A percentile compares a stretch with the other conserved stretches of the same genome.
phyloP scores from a whole-genome alignment of 2,113 vertebrate genomes.

The Andinoacara biseriatus region DNA sequence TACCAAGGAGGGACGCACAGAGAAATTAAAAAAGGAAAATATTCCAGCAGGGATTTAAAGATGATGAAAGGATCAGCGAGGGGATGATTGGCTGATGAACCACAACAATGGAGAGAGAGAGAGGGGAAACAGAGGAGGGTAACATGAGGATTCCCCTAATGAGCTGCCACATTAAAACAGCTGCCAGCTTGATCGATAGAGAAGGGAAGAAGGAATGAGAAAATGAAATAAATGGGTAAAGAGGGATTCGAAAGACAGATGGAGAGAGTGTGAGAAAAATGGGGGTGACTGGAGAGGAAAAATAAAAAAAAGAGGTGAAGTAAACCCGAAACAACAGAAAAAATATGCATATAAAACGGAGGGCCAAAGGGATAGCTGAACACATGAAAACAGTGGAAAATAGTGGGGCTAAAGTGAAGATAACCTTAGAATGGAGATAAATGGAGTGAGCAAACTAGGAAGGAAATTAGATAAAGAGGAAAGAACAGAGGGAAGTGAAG shows the following conservation, averaged over 20 bases:
- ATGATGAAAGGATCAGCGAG: conserved; percentile 38
- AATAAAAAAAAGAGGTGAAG: conserved; percentile 1
- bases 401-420: not conserved
- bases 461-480: not conserved
- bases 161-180: conserved; percentile 35
- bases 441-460: not conserved
- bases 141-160: conserved; percentile 29
- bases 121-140: not conserved
- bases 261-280: not conserved
- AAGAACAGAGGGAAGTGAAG: not conserved
- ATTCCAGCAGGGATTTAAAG: conserved; percentile 7
- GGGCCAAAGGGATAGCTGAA: not conserved
- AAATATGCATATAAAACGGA: not conserved
- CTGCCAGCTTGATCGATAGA: conserved; percentile 35
- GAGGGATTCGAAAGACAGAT: not conserved
- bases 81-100: conserved; percentile 25
- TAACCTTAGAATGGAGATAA: not conserved
- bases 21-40: conserved; percentile 19
- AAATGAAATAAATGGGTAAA: conserved; percentile 8
- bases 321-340: not conserved
- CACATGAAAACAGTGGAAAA: not conserved
- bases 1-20: not conserved
- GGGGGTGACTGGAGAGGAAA: not conserved
- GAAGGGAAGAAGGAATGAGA: conserved; percentile 1
- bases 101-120: conserved; percentile 32